phyloP scores from a whole-genome alignment of 2,113 vertebrate species.

The Phrynosoma blainvillii region DNA sequence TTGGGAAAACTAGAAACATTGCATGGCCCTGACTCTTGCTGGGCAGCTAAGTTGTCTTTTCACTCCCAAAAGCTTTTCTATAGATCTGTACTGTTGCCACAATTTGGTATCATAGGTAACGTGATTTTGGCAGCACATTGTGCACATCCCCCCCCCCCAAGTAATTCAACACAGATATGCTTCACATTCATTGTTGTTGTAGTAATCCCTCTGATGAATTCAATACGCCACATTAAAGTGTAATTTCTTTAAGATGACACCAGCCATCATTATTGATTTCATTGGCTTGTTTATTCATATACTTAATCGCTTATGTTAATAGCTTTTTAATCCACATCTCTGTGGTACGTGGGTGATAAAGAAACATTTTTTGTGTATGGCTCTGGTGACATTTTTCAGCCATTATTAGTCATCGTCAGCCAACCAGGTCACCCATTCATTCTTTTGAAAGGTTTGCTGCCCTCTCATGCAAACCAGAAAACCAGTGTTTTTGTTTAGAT shows the following conservation, averaged over 20 bases:
- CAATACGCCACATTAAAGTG: constrained; percentile 42
- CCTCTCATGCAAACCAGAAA: constrained; percentile 29
- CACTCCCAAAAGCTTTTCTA: not conserved
- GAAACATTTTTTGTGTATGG: constrained; percentile 42
- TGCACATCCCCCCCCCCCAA: not conserved
- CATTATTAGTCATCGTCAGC: constrained; percentile 43
- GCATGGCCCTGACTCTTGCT: not conserved
- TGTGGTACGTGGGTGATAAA: constrained; percentile 67
- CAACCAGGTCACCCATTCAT: constrained; percentile 33
- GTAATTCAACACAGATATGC: not conserved
- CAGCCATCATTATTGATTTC: constrained; percentile 70
- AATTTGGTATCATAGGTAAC: constrained; percentile 1
- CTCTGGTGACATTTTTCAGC: constrained; percentile 64
- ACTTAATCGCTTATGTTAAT: constrained; percentile 79
- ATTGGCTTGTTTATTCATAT: constrained; percentile 74
- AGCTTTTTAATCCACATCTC: constrained; percentile 75
- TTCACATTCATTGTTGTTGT: not conserved
- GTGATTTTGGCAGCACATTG: not conserved
- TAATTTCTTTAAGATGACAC: constrained; percentile 49
- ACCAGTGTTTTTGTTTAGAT: constrained; percentile 52
- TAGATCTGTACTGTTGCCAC: not conserved
- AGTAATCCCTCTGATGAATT: constrained; percentile 21
- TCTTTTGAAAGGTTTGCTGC: constrained; percentile 34
- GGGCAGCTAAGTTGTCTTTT: not conserved
- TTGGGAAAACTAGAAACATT: not conserved